Percentiles rank a stretch among this genome's conserved stretches.
These are phyloP conservation scores for Numenius phaeopus DNA, from an alignment of 2,797 vertebrate genomes.

Conservation along the genomic window DNA sequence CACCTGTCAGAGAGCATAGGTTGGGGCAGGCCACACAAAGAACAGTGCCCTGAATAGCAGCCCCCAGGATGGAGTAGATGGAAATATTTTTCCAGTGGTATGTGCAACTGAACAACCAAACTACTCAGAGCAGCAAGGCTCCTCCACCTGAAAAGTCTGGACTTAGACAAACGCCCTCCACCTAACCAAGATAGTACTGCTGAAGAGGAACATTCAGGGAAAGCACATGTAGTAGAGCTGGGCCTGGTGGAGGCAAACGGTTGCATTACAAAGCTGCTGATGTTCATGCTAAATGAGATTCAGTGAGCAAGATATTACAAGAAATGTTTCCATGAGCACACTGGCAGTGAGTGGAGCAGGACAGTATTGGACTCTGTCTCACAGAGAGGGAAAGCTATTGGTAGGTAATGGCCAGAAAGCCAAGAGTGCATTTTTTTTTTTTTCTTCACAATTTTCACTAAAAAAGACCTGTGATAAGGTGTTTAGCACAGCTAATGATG, in stretches of 20 bases:
- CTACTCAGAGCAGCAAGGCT: not conserved
- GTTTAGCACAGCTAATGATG: not conserved
- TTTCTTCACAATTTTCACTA: not conserved
- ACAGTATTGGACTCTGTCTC: not conserved
- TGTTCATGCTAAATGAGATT: not conserved
- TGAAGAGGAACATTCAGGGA: not conserved
- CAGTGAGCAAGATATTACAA: not conserved
- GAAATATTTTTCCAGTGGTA: not conserved
- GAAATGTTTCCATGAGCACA: not conserved
- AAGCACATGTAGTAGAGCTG: not conserved
- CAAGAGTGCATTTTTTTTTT: not conserved
- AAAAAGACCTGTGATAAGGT: not conserved
- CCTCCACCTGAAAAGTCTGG: not conserved
- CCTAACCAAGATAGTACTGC: accelerated
- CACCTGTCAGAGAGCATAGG: not conserved
- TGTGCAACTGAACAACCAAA: not conserved
- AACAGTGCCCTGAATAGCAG: not conserved
- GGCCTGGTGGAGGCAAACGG: not conserved
- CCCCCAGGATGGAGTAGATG: accelerated
- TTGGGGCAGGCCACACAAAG: not conserved
- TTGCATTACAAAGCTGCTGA: not conserved
- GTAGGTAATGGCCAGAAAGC: not conserved
- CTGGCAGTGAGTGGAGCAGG: not conserved
- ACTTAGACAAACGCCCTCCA: not conserved
- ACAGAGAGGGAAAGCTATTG: not conserved